These are phyloP conservation scores for Dinoponera quadriceps DNA, from an alignment of 1,140 invertebrate species.

Conservation along the genomic window DNA sequence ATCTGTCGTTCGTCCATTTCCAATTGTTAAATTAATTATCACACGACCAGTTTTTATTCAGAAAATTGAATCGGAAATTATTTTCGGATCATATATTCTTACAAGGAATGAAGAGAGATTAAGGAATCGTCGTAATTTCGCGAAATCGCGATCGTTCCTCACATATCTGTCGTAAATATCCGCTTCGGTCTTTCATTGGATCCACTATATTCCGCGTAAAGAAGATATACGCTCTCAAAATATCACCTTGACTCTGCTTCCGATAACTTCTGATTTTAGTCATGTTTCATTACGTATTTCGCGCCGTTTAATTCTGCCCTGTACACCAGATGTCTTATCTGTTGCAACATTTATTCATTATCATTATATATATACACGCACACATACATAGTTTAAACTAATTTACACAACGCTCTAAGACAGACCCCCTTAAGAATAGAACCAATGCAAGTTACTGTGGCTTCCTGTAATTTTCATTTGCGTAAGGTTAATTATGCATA, in stretches of 20 bases:
- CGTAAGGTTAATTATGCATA: too few species aligned
- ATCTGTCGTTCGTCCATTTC: not conserved
- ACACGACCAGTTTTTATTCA: not conserved
- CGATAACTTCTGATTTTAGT: constrained; percentile 16
- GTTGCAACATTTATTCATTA: not conserved
- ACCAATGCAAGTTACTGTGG: too few species aligned
- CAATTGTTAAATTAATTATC: not conserved
- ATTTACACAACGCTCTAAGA: too few species aligned
- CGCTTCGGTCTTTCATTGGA: not conserved
- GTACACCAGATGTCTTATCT: constrained; percentile 3
- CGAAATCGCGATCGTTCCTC: not conserved
- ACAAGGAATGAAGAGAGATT: not conserved
- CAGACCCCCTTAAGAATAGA: too few species aligned
- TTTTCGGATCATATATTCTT: not conserved
- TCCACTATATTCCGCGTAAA: not conserved
- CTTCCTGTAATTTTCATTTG: too few species aligned
- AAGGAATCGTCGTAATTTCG: not conserved
- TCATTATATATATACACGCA: too few species aligned
- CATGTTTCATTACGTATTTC: constrained; percentile 7
- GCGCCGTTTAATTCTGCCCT: constrained; percentile 17
- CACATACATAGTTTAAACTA: too few species aligned
- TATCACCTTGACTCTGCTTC: not conserved
- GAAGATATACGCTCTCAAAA: not conserved
- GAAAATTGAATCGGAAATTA: not conserved
- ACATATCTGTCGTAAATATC: not conserved